Base-by-base conservation (phyloP, 2,888 invertebrate species). In the Uloborus plumipes region DNA sequence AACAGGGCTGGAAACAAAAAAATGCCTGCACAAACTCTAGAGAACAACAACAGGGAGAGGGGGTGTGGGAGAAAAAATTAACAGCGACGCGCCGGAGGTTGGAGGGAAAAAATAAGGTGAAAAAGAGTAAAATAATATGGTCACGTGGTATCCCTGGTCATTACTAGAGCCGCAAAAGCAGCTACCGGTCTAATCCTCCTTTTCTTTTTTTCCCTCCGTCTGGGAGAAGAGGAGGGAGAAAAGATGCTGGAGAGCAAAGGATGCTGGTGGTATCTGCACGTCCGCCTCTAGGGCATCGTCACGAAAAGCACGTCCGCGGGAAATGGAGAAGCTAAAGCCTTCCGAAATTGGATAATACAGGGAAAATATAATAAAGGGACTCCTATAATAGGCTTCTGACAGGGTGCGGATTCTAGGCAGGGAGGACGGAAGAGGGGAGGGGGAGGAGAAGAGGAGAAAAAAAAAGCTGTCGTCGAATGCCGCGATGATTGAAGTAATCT, bases 351-450 rank as follows among this genome's bases (percentile, higher is more conserved):
- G 80, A 80, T 80, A 80, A 80, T 80, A 80, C 80, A 80, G 80
- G 80, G 80, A 74, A 80, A 80, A 80, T 80, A 80, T 80, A 80
- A 80, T 80, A 80, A 80, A 80, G 80, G 74, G 80, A 80, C 80
- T 74, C 72, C 69, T 80, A 62, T 80, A 80, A 80, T 80, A 80
- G 80, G 80, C 80, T 80, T 80, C 80, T 80, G 80, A 80, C 80
- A 80, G 80, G 73, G 74, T 74, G 80, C 51, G 73, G 67, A 64
- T 53, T 74, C 62, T 55, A 47, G 61, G 61, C 22, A 59, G 65
- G 61, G 49, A 11, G 39, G 3, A 39, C 39, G 39, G 26, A 26
- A 26, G 26, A 4, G 26, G 26, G 2, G 26, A 11, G 39, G 39
- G 39, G 9, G 7, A 1, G 39, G 39, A 11, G 31, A 39, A 9